phyloP scores from a whole-genome alignment of 2,888 invertebrate genomes.

The Dynastes grantii region DNA sequence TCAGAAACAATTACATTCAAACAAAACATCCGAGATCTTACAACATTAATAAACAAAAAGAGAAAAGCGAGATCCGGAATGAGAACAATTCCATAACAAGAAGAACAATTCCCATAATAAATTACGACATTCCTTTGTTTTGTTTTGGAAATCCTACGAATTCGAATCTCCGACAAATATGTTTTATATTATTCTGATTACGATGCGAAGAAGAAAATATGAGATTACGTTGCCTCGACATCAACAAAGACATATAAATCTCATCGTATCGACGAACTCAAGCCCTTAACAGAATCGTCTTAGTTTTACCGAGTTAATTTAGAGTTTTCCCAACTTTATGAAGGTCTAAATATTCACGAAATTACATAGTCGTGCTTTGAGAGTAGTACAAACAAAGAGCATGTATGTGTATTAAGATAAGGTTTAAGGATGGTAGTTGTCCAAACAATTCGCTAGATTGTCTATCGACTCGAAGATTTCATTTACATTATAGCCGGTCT shows the following conservation, averaged over 20 bases:
- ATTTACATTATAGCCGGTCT: too few relatives aligned
- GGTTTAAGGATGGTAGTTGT: too few relatives aligned
- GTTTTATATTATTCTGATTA: constrained; percentile 9
- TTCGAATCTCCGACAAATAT: constrained; percentile 10
- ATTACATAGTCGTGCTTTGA: too few relatives aligned
- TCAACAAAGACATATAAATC: not conserved
- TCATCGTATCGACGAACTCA: not conserved
- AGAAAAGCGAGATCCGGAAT: not conserved
- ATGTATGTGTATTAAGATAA: too few relatives aligned
- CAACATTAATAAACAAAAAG: not conserved
- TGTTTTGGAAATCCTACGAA: constrained; percentile 11
- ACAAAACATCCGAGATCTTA: not conserved
- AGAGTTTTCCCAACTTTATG: too few relatives aligned
- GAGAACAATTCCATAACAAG: constrained; percentile 18
- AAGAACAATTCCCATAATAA: constrained; percentile 17
- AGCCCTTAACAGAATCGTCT: too few relatives aligned
- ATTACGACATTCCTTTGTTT: constrained; percentile 13
- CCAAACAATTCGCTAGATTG: too few relatives aligned
- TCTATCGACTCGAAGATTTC: too few relatives aligned
- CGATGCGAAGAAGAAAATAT: not conserved
- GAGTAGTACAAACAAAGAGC: too few relatives aligned
- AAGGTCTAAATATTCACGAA: too few relatives aligned
- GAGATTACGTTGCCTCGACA: not conserved
- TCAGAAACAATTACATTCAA: not conserved
- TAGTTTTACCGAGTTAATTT: too few relatives aligned